Percentiles rank a stretch among this genome's conserved stretches.
Conservation (phyloP, 2,888 invertebrate species). For the Ornithoptera alexandrae region DNA sequence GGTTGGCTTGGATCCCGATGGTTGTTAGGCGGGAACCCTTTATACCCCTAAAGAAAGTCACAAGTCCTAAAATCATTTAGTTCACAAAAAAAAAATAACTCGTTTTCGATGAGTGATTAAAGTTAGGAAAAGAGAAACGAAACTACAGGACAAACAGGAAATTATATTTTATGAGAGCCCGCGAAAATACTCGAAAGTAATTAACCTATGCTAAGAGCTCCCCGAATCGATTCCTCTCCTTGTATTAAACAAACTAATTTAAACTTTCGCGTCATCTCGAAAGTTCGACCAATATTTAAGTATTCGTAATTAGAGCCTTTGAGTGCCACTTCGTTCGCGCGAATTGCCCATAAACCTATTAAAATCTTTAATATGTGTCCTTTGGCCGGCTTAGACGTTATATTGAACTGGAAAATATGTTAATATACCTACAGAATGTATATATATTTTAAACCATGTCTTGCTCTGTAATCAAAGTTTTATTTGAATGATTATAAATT, state of each 20-base stretch:
- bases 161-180: conserved; percentile 36
- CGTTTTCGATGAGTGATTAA: too few relatives aligned
- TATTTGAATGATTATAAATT: too few relatives aligned
- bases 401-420: conserved; percentile 20
- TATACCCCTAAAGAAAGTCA: too few relatives aligned
- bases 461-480: too few relatives aligned
- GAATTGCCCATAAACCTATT: conserved; percentile 25
- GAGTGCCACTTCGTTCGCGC: conserved; percentile 28
- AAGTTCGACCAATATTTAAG: conserved; percentile 30
- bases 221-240: conserved; percentile 41
- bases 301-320: conserved; percentile 27
- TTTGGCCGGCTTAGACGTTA: conserved; percentile 5
- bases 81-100: too few relatives aligned
- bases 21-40: too few relatives aligned
- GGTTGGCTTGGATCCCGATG: too few relatives aligned
- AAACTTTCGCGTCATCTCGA: conserved; percentile 35
- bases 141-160: conserved; percentile 11
- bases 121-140: too few relatives aligned
- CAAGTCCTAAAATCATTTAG: too few relatives aligned
- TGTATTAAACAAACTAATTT: conserved; percentile 45
- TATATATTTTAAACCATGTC: too few relatives aligned
- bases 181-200: conserved; percentile 38
- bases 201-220: conserved; percentile 44
- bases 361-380: conserved; percentile 22
- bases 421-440: not conserved